Percentiles rank a stretch among this genome's conserved stretches.
These are phyloP conservation scores for Elysia crispata DNA, from an alignment of 2,888 invertebrate genomes.

Conservation along the genomic window DNA sequence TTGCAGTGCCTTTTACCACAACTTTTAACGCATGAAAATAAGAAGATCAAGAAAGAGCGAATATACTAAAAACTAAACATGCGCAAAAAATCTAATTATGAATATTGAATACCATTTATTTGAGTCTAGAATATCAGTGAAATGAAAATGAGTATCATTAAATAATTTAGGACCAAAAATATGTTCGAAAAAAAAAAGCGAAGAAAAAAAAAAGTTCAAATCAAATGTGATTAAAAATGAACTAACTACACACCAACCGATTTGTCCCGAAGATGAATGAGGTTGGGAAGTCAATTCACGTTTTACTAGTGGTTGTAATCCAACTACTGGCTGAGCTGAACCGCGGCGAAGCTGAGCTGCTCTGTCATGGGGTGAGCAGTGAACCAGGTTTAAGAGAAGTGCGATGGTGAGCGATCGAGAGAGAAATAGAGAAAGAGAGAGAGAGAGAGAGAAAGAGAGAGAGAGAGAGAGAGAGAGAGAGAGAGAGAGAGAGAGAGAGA, in stretches of 20 bases:
- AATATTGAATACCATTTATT: no score
- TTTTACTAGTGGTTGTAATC: background rate
- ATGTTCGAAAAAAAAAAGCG: background rate
- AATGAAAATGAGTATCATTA: no score
- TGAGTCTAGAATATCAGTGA: no score
- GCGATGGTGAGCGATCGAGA: conserved; percentile 1
- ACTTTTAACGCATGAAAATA: no score
- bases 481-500: conserved; percentile 18
- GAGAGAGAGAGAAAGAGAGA: conserved; percentile 37
- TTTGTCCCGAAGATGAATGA: background rate
- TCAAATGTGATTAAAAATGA: background rate
- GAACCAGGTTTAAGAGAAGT: background rate
- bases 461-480: background rate
- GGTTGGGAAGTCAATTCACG: background rate
- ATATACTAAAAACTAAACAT: no score
- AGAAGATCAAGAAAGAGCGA: no score
- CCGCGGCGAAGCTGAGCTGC: background rate
- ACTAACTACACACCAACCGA: conserved; percentile 15
- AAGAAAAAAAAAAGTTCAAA: background rate
- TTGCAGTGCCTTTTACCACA: no score
- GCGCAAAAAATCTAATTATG: no score
- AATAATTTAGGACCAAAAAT: background rate
- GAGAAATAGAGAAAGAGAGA: conserved; percentile 31
- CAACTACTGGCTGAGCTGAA: background rate
- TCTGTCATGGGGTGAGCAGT: background rate